Conservation (phyloP, 1,140 invertebrate species). For the Battus philenor region DNA sequence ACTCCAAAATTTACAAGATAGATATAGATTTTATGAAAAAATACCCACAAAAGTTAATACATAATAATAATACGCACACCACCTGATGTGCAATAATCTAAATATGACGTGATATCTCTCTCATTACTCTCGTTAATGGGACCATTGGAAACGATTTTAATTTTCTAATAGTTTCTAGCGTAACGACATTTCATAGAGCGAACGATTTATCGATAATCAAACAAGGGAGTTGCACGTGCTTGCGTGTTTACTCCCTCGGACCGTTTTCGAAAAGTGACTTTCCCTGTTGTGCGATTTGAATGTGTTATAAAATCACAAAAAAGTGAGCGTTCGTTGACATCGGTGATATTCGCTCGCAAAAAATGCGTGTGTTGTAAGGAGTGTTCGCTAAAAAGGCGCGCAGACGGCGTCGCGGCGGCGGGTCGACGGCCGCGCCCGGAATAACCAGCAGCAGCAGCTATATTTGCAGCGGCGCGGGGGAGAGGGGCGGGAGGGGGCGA, state of each 20-base stretch:
- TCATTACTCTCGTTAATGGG: too few relatives aligned
- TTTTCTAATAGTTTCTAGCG: too few relatives aligned
- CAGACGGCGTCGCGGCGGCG: slow-evolving; percentile 73
- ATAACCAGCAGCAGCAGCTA: slow-evolving; percentile 70
- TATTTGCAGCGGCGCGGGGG: slow-evolving; percentile 61
- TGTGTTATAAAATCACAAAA: slow-evolving; percentile 40
- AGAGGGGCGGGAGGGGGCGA: slow-evolving; percentile 52
- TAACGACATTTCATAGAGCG: too few relatives aligned
- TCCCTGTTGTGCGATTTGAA: slow-evolving; percentile 29
- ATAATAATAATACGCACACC: too few relatives aligned
- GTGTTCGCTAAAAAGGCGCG: slow-evolving; percentile 70
- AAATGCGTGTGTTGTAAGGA: slow-evolving; percentile 61
- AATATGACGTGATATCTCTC: too few relatives aligned
- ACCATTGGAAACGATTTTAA: too few relatives aligned
- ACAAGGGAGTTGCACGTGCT: slow-evolving; percentile 17
- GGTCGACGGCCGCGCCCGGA: slow-evolving; percentile 71
- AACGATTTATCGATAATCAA: too few relatives aligned
- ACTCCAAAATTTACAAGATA: too few relatives aligned
- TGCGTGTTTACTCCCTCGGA: slow-evolving; percentile 32
- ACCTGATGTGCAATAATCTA: too few relatives aligned
- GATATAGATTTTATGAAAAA: too few relatives aligned
- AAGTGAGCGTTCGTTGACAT: slow-evolving; percentile 59
- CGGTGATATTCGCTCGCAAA: slow-evolving; percentile 63
- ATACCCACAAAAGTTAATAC: too few relatives aligned
- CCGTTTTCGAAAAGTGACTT: slow-evolving; percentile 25